Evolutionary conservation across 2,888 invertebrate species (phyloP).

Genomic region (Emmelina monodactyla): DNA sequence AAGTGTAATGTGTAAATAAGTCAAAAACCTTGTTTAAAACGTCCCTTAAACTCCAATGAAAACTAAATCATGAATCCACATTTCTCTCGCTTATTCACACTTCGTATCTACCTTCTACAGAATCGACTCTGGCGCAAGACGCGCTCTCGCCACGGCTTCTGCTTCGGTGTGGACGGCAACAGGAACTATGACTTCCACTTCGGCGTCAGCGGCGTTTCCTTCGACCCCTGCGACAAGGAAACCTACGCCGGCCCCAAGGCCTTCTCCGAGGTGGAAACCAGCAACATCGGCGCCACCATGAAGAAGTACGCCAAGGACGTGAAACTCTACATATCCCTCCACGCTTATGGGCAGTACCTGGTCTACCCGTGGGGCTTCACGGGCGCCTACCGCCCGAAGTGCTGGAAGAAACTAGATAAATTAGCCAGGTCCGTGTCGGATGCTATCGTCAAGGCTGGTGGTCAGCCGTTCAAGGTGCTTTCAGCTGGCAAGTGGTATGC

Average conservation of each 20-base stretch:
- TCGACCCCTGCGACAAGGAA: conserved; percentile 62
- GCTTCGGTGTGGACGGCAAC: conserved; percentile 73
- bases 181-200: conserved; percentile 75
- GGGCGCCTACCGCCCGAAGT: conserved; percentile 44
- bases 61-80: too few species aligned
- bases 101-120: too few species aligned
- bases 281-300: conserved; percentile 62
- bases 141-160: conserved; percentile 44
- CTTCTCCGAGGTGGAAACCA: conserved; percentile 71
- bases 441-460: conserved; percentile 47
- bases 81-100: too few species aligned
- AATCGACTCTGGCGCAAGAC: conserved; percentile 73
- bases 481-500: conserved; percentile 65
- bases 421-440: conserved; percentile 43
- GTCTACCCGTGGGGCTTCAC: conserved; percentile 73
- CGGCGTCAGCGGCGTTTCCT: conserved; percentile 72
- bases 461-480: conserved; percentile 46
- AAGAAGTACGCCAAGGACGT: conserved; percentile 48
- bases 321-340: conserved; percentile 72
- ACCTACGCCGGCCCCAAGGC: conserved; percentile 66
- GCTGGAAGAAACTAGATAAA: conserved; percentile 47
- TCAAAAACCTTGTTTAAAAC: too few species aligned
- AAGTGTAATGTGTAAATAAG: too few species aligned
- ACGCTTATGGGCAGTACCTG: conserved; percentile 72
- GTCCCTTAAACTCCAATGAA: too few species aligned